Percentiles rank a stretch among this genome's conserved stretches.
phyloP scores from a whole-genome alignment of 2,888 invertebrate species.

The Tachina fera region DNA sequence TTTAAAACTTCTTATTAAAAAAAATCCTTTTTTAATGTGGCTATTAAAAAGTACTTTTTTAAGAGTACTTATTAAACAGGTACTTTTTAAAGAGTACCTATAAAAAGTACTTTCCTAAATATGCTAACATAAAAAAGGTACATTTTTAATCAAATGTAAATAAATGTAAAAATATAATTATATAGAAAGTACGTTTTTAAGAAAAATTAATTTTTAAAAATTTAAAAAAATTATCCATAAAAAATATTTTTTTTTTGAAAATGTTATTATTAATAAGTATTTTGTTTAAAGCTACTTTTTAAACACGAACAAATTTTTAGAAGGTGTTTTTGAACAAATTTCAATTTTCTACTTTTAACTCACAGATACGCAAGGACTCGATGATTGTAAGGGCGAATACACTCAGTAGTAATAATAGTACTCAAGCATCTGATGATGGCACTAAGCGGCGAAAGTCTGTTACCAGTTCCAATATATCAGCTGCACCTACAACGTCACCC shows the following conservation, averaged over 20 bases:
- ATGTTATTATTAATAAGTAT: too few species aligned
- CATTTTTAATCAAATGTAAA: too few species aligned
- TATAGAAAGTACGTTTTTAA: too few species aligned
- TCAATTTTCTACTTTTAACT: not conserved
- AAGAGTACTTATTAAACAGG: too few species aligned
- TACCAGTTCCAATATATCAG: conserved; percentile 31
- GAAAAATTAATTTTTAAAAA: too few species aligned
- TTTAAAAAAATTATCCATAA: too few species aligned
- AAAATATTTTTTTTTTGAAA: too few species aligned
- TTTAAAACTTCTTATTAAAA: not conserved
- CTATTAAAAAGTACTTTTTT: too few species aligned
- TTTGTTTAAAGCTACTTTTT: too few species aligned
- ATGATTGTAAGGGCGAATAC: conserved; percentile 74
- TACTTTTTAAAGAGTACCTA: too few species aligned
- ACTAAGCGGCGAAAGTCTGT: conserved; percentile 46
- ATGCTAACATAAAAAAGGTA: too few species aligned
- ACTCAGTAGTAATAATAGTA: conserved; percentile 34
- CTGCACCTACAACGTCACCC: conserved; percentile 34
- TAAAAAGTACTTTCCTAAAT: not conserved
- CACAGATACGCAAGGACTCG: conserved; percentile 75
- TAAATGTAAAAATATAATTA: too few species aligned
- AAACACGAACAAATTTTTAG: not conserved
- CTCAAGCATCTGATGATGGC: conserved; percentile 43
- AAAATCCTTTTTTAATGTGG: not conserved
- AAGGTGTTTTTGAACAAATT: not conserved